These are phyloP conservation scores for Myrmophylax atrothorax DNA, from an alignment of 2,113 vertebrate species.

Conservation along the genomic window DNA sequence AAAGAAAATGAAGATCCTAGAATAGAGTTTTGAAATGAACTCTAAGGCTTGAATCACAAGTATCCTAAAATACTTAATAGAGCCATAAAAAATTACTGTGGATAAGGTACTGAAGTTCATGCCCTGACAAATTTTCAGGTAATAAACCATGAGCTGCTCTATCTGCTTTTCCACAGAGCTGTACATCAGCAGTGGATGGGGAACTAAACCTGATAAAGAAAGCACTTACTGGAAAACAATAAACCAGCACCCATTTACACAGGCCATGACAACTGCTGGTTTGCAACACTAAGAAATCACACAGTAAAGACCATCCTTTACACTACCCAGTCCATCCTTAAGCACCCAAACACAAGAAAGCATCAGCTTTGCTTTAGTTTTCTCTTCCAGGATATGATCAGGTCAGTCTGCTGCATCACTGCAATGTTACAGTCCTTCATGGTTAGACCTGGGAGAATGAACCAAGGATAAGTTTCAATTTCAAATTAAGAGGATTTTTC, in stretches of 20 bases:
- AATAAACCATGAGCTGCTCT: not conserved
- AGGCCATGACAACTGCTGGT: not conserved
- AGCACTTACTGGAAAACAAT: not conserved
- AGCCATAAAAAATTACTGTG: not conserved
- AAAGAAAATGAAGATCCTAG: not conserved
- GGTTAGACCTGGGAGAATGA: not conserved
- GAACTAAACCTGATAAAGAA: not conserved
- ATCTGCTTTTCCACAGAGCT: not conserved
- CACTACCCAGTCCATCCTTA: not conserved
- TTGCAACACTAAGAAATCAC: not conserved
- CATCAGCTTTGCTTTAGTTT: not conserved
- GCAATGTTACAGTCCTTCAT: fast-evolving
- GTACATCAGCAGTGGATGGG: not conserved
- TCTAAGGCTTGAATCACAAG: not conserved
- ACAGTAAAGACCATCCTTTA: not conserved
- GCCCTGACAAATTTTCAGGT: not conserved
- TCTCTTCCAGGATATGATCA: not conserved
- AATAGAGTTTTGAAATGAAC: not conserved
- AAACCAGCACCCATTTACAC: not conserved
- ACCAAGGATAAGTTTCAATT: not conserved
- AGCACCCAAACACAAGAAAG: not conserved
- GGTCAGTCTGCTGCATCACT: not conserved
- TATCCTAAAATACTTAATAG: not conserved
- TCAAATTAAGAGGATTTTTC: not conserved
- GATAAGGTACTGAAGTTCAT: not conserved